Percentiles rank a stretch among this genome's conserved stretches.
These are phyloP conservation scores for Cnemophilus loriae DNA, from an alignment of 2,113 vertebrate species.

Conservation along the genomic window DNA sequence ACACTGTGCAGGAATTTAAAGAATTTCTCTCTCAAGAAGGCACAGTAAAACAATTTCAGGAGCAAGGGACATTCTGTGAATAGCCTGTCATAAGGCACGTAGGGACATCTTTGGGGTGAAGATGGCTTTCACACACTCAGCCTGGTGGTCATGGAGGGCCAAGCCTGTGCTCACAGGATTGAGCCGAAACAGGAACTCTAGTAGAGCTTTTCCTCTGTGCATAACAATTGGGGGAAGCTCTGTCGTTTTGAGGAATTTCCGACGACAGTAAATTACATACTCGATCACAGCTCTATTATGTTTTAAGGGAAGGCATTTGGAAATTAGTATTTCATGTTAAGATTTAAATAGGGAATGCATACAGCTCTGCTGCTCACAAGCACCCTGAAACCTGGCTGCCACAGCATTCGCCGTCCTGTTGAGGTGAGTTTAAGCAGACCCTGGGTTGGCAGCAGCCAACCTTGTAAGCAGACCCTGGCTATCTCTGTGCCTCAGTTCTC, in stretches of 20 bases:
- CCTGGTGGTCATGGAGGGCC: neutral
- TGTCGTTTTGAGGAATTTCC: constrained; percentile 71
- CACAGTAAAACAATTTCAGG: neutral
- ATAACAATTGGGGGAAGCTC: constrained; percentile 75
- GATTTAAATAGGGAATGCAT: neutral
- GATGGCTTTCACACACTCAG: constrained; percentile 27
- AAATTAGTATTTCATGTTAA: constrained; percentile 67
- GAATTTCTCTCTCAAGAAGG: neutral
- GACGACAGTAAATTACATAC: constrained; percentile 62
- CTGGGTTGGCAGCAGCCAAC: neutral
- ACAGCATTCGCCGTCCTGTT: neutral
- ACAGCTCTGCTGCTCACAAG: neutral
- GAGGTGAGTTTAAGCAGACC: neutral
- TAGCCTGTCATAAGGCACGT: constrained; percentile 10
- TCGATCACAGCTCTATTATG: constrained; percentile 63
- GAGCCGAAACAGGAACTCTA: constrained; percentile 49
- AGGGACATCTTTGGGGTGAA: constrained; percentile 11
- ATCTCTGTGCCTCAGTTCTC: neutral
- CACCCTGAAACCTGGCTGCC: neutral
- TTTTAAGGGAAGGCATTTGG: constrained; percentile 61
- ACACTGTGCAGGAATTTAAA: neutral
- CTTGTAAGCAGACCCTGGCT: rapidly evolving
- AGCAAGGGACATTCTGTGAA: neutral
- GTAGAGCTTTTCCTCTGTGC: constrained; percentile 49
- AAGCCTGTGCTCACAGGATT: neutral